Conservation (phyloP, 2,888 invertebrate species). For the Nemurella pictetii region DNA sequence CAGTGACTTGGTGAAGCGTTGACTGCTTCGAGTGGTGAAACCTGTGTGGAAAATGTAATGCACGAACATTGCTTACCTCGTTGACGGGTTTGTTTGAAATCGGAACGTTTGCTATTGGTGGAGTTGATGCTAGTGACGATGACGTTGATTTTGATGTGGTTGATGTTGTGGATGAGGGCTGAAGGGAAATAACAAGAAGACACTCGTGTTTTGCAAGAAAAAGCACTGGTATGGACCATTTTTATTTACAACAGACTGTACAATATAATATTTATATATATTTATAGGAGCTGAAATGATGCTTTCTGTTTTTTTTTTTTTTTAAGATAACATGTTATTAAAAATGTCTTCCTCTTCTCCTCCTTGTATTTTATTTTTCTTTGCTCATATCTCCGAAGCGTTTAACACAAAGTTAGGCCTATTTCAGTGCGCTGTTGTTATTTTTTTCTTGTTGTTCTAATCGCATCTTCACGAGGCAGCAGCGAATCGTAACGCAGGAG, state of each 20-base stretch:
- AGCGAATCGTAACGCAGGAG: neutral
- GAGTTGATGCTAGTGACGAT: neutral
- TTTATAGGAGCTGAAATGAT: neutral
- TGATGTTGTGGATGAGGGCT: neutral
- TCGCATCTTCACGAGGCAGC: neutral
- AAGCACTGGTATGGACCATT: conserved; percentile 2
- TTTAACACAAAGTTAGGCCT: neutral
- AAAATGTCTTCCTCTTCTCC: neutral
- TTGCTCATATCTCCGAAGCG: neutral
- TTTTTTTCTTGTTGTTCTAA: neutral
- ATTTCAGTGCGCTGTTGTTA: neutral
- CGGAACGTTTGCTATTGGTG: too few relatives aligned
- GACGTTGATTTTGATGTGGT: neutral
- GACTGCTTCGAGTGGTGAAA: too few relatives aligned
- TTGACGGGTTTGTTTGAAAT: too few relatives aligned
- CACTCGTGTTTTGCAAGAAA: neutral
- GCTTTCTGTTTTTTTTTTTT: neutral
- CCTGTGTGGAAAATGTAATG: too few relatives aligned
- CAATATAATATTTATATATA: neutral
- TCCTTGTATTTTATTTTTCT: neutral
- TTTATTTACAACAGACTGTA: conserved; percentile 16
- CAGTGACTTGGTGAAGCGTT: neutral
- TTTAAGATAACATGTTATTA: neutral
- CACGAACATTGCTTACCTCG: too few relatives aligned
- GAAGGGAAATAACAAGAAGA: neutral